These are phyloP conservation scores for Alectura lathami DNA, from an alignment of 2,113 vertebrate genomes.

Conservation along the genomic window DNA sequence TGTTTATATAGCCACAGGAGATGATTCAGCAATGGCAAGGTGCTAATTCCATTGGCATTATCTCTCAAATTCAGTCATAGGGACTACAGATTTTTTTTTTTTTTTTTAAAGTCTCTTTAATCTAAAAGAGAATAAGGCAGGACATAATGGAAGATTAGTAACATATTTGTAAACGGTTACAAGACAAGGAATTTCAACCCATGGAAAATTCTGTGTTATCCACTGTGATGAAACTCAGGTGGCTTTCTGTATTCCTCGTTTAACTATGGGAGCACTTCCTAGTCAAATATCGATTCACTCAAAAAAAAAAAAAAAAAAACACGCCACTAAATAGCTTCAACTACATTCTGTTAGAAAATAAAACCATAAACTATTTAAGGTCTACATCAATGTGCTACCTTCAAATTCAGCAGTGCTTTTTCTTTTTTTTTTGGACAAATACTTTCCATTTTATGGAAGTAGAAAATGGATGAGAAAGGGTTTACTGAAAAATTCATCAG, in stretches of 20 bases:
- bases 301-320: neutral
- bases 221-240: neutral
- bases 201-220: neutral
- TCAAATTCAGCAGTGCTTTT: neutral
- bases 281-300: neutral
- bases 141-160: slow-evolving; percentile 57
- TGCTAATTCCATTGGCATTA: slow-evolving; percentile 67
- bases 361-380: neutral
- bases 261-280: neutral
- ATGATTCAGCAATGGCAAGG: slow-evolving; percentile 36
- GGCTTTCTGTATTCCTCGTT: neutral
- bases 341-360: neutral
- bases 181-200: slow-evolving; percentile 28
- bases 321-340: neutral
- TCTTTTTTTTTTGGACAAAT: neutral
- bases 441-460: neutral
- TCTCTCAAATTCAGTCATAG: slow-evolving; percentile 52
- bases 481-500: neutral
- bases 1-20: slow-evolving; percentile 60
- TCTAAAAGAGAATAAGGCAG: slow-evolving; percentile 50
- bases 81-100: neutral
- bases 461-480: neutral
- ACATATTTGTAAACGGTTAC: slow-evolving; percentile 30
- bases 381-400: neutral
- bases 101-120: slow-evolving; percentile 36